phyloP scores from a whole-genome alignment of 2,888 invertebrate species.

The Tetranychus truncatus region DNA sequence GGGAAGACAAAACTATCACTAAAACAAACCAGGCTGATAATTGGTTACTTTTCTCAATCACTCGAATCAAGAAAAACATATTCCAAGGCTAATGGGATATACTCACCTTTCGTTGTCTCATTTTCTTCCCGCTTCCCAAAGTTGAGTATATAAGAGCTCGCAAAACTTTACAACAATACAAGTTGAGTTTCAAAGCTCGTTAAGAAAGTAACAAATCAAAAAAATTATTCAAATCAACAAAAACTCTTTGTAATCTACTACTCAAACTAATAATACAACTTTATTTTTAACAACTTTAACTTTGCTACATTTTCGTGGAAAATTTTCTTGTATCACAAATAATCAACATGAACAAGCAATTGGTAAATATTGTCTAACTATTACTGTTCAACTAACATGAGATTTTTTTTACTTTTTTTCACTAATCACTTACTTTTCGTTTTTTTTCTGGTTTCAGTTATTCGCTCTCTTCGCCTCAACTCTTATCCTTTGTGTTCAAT shows the following conservation, averaged over 20 bases:
- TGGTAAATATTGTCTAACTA: background rate
- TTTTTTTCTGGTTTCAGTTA: background rate
- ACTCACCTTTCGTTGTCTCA: background rate
- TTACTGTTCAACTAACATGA: background rate
- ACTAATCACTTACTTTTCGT: background rate
- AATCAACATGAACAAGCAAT: background rate
- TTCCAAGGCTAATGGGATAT: background rate
- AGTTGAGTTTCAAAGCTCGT: no score
- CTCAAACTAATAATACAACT: no score
- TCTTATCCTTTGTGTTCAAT: background rate
- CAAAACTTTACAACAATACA: no score
- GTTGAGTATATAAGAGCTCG: no score
- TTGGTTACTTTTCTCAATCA: background rate
- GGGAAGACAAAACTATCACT: no score
- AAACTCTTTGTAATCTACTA: no score
- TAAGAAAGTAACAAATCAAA: no score
- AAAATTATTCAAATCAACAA: no score
- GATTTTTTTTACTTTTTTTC: background rate
- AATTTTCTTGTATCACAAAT: background rate
- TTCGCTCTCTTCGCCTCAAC: background rate
- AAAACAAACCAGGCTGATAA: background rate
- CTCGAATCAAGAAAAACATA: background rate
- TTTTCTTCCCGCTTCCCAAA: background rate
- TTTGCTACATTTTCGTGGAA: no score
- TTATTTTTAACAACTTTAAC: no score